Conservation (phyloP, 2,888 invertebrate genomes). For the Xanthia icteritia region DNA sequence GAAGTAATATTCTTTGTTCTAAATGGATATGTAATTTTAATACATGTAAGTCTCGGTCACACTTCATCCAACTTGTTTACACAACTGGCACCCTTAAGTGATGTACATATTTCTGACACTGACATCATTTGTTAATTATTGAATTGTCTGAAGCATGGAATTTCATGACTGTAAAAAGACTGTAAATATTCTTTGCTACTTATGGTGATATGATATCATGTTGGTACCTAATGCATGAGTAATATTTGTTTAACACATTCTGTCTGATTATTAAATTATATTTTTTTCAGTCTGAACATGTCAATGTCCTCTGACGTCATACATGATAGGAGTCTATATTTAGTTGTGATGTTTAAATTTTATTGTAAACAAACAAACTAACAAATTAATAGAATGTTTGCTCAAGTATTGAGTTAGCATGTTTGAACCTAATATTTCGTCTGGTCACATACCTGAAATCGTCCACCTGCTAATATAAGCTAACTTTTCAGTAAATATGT, state of each 20-base stretch:
- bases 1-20: slow-evolving; percentile 43
- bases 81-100: slow-evolving; percentile 76
- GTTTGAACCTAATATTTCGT: slow-evolving; percentile 11
- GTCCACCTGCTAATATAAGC: slow-evolving; percentile 39
- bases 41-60: slow-evolving; percentile 38
- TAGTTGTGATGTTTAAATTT: slow-evolving; percentile 31
- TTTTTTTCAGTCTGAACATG: slow-evolving; percentile 32
- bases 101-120: slow-evolving; percentile 71
- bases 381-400: not conserved
- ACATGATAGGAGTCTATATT: not conserved
- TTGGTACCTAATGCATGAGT: slow-evolving; percentile 34
- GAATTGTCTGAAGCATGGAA: slow-evolving; percentile 39
- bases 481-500: slow-evolving; percentile 38
- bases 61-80: slow-evolving; percentile 71
- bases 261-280: slow-evolving; percentile 10
- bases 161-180: slow-evolving; percentile 55
- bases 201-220: slow-evolving; percentile 32
- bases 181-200: slow-evolving; percentile 21
- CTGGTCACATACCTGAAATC: slow-evolving; percentile 12
- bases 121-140: slow-evolving; percentile 78
- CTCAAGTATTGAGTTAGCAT: slow-evolving; percentile 22
- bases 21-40: slow-evolving; percentile 28
- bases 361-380: slow-evolving; percentile 34
- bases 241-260: slow-evolving; percentile 49
- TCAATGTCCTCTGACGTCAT: slow-evolving; percentile 50